Evolutionary conservation across 2,888 invertebrate genomes (phyloP), one percentile per base, ranked within the genome.

Genomic region (Gryllus longicercus): DNA sequence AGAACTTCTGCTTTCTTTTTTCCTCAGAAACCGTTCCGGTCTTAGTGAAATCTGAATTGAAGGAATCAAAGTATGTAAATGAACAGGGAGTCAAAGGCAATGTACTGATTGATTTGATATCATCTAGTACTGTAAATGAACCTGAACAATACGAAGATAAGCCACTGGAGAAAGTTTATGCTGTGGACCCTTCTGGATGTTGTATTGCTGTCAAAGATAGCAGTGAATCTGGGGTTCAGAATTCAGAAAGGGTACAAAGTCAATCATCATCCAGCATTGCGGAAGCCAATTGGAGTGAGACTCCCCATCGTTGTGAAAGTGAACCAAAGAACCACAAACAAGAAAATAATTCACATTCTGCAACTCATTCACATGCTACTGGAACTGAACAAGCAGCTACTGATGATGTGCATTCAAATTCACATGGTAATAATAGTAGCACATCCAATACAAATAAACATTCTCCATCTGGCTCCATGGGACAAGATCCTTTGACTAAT

Each of bases 101-200:
- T n/a, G 3, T n/a, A n/a, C n/a, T n/a, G n/a, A n/a, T n/a, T 63
- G 63, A 63, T n/a, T 18, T 63, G 14, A 4, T 18, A 63, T 63
- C 63, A 18, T 63, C 16, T 63, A n/a, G 12, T 18, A 8, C 14
- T 18, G 63, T 63, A 63, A 63, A 63, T 63, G 50, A 51, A 12
- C 78, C 23, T 50, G 78, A 50, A 18, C 51, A 21, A 21, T 16
- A 50, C n/a, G 49, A 77, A 50, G 50, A 50, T 11, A 18, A 11
- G 10, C 38, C 74, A 25, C 49, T 11, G 12, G 50, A 74, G 18
- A 38, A 77, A 14, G 51, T 80, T 38, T 80, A 78, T 78, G 80
- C 80, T 21, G 78, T 78, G 1, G 78, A 80, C 76, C 50, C 75
- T 75, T 25, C 38, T 49, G 80, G 80, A 16, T 50, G 76, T 38